Base-by-base conservation (phyloP, 1,140 invertebrate species). In the Colletes latitarsis region DNA sequence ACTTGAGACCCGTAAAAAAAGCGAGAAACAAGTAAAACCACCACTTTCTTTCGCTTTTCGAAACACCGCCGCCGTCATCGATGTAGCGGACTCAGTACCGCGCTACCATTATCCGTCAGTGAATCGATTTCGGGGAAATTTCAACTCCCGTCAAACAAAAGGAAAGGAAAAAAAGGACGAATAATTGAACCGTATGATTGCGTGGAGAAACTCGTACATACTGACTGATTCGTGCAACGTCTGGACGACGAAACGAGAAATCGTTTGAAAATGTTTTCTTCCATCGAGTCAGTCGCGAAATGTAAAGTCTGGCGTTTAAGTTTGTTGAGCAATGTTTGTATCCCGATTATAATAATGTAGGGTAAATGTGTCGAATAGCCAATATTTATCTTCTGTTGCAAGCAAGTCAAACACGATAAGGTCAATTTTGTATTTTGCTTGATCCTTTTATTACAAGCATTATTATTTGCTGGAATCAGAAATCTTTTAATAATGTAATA, bases 1-100 rank as follows among this genome's bases (percentile, higher is more conserved):
- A 86, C 84, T 75, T 62, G 84, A 82, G 83, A 75, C 39, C 70
- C 58, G 83, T 71, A 85, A 85, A 76, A 52, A 57, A 72, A 55
- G 17, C 14, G 69, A 66, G 64, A 58, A 69, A 79, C 60, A 73
- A 73, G 76, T 73, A 73, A 68, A 79, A 73, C 64, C 55, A 21
- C 39, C 73, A 63, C 79, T 76, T 77, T 77, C 79, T 70, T 81
- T 81, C 72, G 78, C 72, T 58, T 62, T 43, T 66, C 71, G 72
- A 49, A 75, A 68, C 78, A 57, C 39, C 53, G 71, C 17, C 49
- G 49, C 39, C 43, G 67, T 53, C 69, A 10, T n/a, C n/a, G 43
- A 17, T 15, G 15, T 14, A 64, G 21, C 68, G 58, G 39, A 6
- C 14, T 17, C 39, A 46, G 19, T 21, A 19, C 46, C 43, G n/a